Percentiles rank a stretch among this genome's conserved stretches.
These are phyloP conservation scores for Falco punctatus DNA, from an alignment of 2,113 vertebrate species.

Conservation along the genomic window DNA sequence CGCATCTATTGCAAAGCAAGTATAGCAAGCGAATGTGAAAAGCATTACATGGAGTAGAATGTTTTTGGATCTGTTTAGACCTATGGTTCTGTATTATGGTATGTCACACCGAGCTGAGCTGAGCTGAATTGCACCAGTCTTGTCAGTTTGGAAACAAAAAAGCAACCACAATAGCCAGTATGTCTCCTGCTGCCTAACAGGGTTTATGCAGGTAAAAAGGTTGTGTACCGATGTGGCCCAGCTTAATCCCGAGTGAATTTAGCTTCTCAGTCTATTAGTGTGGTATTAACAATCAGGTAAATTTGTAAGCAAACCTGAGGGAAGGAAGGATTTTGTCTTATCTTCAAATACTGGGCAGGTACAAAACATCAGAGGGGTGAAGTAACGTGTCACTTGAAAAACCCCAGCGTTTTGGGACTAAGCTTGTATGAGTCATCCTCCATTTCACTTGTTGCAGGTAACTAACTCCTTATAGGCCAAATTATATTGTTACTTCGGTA, in stretches of 20 bases:
- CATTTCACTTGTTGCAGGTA: slow-evolving; percentile 44
- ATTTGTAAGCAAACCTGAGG: background rate
- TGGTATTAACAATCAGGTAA: background rate
- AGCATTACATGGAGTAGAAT: background rate
- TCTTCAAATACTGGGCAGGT: slow-evolving; percentile 1
- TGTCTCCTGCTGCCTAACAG: background rate
- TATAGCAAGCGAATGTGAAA: slow-evolving; percentile 22
- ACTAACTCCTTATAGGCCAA: slow-evolving; percentile 44
- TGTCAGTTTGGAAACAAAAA: slow-evolving; percentile 9
- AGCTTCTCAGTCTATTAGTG: background rate
- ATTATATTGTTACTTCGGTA: slow-evolving; percentile 37
- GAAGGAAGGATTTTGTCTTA: background rate
- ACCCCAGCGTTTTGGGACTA: background rate
- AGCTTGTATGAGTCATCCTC: slow-evolving; percentile 5
- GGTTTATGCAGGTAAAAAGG: background rate
- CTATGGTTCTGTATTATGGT: background rate
- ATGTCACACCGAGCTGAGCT: background rate
- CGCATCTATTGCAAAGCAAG: background rate
- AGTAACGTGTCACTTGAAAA: slow-evolving; percentile 2
- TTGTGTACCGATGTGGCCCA: background rate
- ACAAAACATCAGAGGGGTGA: background rate
- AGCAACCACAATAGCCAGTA: background rate
- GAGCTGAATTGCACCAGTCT: background rate
- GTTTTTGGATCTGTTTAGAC: slow-evolving; percentile 5
- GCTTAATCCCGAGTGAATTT: background rate